These are phyloP conservation scores for Dryomyza anilis DNA, from an alignment of 2,888 invertebrate genomes.

Conservation along the genomic window DNA sequence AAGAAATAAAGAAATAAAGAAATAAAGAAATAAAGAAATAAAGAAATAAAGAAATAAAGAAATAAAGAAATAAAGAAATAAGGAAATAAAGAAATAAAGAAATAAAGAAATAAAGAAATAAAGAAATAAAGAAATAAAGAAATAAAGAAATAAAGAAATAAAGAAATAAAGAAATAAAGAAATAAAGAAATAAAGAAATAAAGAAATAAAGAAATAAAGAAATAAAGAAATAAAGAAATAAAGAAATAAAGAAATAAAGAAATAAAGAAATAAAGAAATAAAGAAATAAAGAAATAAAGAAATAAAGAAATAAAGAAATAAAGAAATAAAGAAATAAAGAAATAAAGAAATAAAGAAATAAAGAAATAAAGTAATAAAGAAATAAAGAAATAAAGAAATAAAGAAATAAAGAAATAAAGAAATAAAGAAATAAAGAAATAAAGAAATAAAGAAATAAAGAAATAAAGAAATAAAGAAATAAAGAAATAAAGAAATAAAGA, in stretches of 20 bases:
- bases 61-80: not conserved
- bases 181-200: constrained; percentile 26
- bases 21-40: too few relatives aligned
- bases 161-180: constrained; percentile 29
- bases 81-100: not conserved
- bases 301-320: not conserved
- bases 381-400: constrained; percentile 14
- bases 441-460: not conserved
- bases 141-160: constrained; percentile 2
- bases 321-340: not conserved
- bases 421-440: constrained; percentile 24
- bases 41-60: too few relatives aligned
- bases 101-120: constrained; percentile 9
- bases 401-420: constrained; percentile 28
- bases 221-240: too few relatives aligned
- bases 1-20: too few relatives aligned
- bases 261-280: too few relatives aligned
- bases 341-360: constrained; percentile 6
- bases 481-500: too few relatives aligned
- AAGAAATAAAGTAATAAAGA: constrained; percentile 3
- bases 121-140: constrained; percentile 1
- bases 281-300: too few relatives aligned
- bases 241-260: too few relatives aligned
- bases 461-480: too few relatives aligned
- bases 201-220: not conserved